Base-by-base conservation (phyloP, 2,888 invertebrate species). In the Cheilosia vulpina region DNA sequence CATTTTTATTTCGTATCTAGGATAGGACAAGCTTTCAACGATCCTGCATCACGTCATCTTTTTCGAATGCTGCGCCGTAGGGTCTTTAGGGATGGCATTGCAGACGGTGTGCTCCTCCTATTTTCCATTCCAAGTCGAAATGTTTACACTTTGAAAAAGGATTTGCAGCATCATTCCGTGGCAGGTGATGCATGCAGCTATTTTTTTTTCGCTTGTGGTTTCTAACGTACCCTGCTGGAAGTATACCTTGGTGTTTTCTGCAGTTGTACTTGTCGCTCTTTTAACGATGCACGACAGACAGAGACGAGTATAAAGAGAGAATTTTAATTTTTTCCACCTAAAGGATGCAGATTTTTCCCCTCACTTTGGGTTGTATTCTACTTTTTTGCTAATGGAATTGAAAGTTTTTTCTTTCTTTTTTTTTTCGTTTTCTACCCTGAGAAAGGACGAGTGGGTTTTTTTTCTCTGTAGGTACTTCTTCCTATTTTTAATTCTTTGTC, bases 81-180 rank as follows among this genome's bases (percentile, higher is more conserved):
- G 85, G 85, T 68, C 63, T 62, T 81, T 57, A 62, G 84, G 85
- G 81, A 85, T 77, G 81, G 71, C 62, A 77, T 68, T 81, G 81
- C 85, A 77, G 71, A 62, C 45, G 75, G 57, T 75, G 84, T 68
- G 87, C 87, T 87, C 87, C 87, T 87, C 87, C 87, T 87, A 87
- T 84, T 87, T 87, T 80, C 63, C 60, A 52, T 80, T 50, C 7
- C 7, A 31, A 9, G 31, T 9, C 38, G 55, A 7, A 31, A 50
- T 53, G 75, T 66, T 52, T 24, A 13, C 11, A 24, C 17, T 68
- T 55, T 43, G 41, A 17, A 47, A 21, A 34, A 58, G 58, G 50
- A 41, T 83, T 75, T 65, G 47, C 57, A 34, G 41, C 45, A 6
- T 27, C 60, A 19, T 17, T 55, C 11, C 57, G 19, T 9, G 43